Evolutionary conservation across 2,797 vertebrate genomes (phyloP).

Genomic region (Eulemur mongoz): DNA sequence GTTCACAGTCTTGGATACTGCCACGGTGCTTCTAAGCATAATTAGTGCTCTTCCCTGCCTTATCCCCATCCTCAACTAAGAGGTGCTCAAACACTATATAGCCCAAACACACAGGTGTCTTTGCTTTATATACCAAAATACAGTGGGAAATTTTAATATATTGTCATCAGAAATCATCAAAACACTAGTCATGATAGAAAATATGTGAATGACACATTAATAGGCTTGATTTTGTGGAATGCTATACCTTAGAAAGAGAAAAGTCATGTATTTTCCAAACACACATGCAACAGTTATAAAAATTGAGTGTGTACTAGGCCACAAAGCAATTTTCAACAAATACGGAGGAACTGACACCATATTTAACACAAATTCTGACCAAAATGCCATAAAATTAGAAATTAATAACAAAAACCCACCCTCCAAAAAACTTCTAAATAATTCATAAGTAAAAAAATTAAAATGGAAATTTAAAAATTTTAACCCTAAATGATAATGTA

Average conservation of each 20-base stretch:
- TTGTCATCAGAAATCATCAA: not conserved
- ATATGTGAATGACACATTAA: not conserved
- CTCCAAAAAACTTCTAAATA: not conserved
- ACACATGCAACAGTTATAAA: not conserved
- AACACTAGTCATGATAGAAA: not conserved
- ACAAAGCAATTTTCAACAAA: constrained; percentile 14
- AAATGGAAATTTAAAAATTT: not conserved
- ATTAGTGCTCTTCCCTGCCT: not conserved
- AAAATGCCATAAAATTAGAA: not conserved
- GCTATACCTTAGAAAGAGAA: not conserved
- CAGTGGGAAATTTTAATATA: not conserved
- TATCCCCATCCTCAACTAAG: not conserved
- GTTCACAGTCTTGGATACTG: not conserved
- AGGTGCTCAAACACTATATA: not conserved
- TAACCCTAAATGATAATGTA: not conserved
- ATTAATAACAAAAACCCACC: not conserved
- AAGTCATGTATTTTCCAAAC: not conserved
- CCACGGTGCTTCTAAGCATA: not conserved
- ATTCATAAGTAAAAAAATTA: not conserved
- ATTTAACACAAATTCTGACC: constrained; percentile 22
- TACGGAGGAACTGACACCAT: not conserved
- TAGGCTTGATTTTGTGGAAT: not conserved
- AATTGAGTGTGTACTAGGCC: not conserved
- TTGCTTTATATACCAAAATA: not conserved
- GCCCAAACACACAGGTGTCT: not conserved